phyloP scores from a whole-genome alignment of 2,113 vertebrate genomes.

The Oreochromis spilurus region DNA sequence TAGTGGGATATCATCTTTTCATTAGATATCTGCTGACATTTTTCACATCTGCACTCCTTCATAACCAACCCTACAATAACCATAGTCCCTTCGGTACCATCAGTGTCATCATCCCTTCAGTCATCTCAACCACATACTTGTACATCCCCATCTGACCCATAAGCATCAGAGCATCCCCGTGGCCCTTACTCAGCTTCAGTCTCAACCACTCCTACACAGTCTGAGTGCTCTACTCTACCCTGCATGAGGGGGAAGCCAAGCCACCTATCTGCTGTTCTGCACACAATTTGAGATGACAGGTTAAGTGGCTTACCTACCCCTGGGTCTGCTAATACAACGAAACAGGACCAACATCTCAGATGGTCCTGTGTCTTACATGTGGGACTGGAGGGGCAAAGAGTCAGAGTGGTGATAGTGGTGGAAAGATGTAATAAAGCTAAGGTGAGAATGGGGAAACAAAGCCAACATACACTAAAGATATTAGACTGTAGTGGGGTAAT shows the following conservation, averaged over 20 bases:
- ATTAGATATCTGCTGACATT: slow-evolving; percentile 12
- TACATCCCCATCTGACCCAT: slow-evolving; percentile 32
- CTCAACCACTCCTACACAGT: slow-evolving; percentile 8
- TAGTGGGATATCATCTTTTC: neutral
- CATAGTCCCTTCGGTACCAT: neutral
- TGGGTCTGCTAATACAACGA: slow-evolving; percentile 49
- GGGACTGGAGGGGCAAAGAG: neutral
- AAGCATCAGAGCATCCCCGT: slow-evolving; percentile 9
- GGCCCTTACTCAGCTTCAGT: slow-evolving; percentile 26
- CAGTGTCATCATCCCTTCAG: neutral
- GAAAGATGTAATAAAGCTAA: neutral
- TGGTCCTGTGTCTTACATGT: neutral
- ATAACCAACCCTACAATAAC: neutral
- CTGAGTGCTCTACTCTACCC: slow-evolving; percentile 23
- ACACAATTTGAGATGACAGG: slow-evolving; percentile 72
- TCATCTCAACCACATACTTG: slow-evolving; percentile 20
- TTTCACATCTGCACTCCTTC: slow-evolving; percentile 7
- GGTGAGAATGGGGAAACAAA: neutral
- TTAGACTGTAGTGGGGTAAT: neutral
- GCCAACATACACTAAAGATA: neutral
- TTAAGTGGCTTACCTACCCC: slow-evolving; percentile 73
- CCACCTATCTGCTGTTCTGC: slow-evolving; percentile 48
- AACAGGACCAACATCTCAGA: slow-evolving; percentile 18
- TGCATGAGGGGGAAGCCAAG: slow-evolving; percentile 7
- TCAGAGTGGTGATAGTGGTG: neutral